phyloP scores from a whole-genome alignment of 2,888 invertebrate genomes.

The Epirrhoe tristata region DNA sequence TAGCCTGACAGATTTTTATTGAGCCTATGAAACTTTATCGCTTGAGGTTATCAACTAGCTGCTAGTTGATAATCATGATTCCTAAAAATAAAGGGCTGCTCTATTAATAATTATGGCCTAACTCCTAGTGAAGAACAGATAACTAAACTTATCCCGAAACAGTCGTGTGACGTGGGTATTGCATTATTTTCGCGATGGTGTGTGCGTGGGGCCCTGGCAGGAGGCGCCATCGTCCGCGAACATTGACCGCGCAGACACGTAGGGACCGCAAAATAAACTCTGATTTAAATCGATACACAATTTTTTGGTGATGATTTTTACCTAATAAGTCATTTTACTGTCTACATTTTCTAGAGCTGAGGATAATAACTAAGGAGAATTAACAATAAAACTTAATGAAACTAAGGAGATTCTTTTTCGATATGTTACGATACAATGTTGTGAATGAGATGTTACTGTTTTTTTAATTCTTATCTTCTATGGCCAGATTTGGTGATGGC shows the following conservation, averaged over 20 bases:
- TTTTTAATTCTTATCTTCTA: too few species aligned
- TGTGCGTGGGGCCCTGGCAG: slow-evolving; percentile 67
- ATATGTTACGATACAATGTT: too few species aligned
- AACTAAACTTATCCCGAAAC: slow-evolving; percentile 40
- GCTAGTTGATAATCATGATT: neutral
- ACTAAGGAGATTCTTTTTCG: too few species aligned
- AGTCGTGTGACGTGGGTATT: slow-evolving; percentile 48
- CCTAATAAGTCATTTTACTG: too few species aligned
- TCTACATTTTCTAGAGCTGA: too few species aligned
- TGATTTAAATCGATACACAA: slow-evolving; percentile 20
- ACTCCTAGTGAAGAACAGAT: slow-evolving; percentile 4
- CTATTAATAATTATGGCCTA: slow-evolving; percentile 19
- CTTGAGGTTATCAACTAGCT: neutral
- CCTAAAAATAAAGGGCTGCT: neutral
- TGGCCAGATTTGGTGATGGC: too few species aligned
- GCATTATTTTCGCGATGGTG: slow-evolving; percentile 74
- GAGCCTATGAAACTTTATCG: neutral
- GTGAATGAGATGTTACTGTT: too few species aligned
- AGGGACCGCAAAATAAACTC: slow-evolving; percentile 50
- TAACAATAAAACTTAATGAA: too few species aligned
- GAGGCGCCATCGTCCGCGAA: slow-evolving; percentile 56
- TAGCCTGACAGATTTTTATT: too few species aligned
- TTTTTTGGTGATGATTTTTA: neutral
- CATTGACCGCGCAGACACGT: slow-evolving; percentile 70
- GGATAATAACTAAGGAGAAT: too few species aligned